Conservation (phyloP, 2,113 vertebrate genomes). For the Vimba vimba region DNA sequence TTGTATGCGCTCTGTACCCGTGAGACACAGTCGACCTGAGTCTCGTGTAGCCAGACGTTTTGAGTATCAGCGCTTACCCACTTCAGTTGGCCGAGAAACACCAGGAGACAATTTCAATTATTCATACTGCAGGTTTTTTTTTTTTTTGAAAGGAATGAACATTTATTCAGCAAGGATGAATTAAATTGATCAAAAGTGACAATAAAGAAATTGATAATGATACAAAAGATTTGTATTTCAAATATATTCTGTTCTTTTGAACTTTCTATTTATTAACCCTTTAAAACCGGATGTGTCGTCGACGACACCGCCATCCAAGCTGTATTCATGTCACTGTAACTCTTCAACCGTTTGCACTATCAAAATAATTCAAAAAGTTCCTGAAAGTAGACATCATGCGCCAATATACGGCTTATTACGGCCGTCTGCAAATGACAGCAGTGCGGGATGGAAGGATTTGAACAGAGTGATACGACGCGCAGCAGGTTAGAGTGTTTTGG, state of each 20-base stretch:
- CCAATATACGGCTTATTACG: too few relatives aligned
- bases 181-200: neutral
- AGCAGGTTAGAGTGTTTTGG: too few relatives aligned
- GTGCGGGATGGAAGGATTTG: too few relatives aligned
- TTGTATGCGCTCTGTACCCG: neutral
- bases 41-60: neutral
- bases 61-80: neutral
- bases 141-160: neutral
- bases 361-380: too few relatives aligned
- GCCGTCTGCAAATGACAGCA: too few relatives aligned
- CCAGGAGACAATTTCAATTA: neutral
- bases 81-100: neutral
- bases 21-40: conserved; percentile 4
- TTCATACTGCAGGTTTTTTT: neutral
- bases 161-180: neutral
- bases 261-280: too few relatives aligned
- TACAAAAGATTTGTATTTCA: neutral
- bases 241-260: neutral
- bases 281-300: too few relatives aligned
- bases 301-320: too few relatives aligned
- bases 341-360: too few relatives aligned
- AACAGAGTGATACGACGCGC: too few relatives aligned
- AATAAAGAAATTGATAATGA: neutral
- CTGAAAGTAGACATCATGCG: too few relatives aligned
- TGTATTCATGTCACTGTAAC: too few relatives aligned